phyloP scores from a whole-genome alignment of 2,113 vertebrate species.

The Labeo catla region DNA sequence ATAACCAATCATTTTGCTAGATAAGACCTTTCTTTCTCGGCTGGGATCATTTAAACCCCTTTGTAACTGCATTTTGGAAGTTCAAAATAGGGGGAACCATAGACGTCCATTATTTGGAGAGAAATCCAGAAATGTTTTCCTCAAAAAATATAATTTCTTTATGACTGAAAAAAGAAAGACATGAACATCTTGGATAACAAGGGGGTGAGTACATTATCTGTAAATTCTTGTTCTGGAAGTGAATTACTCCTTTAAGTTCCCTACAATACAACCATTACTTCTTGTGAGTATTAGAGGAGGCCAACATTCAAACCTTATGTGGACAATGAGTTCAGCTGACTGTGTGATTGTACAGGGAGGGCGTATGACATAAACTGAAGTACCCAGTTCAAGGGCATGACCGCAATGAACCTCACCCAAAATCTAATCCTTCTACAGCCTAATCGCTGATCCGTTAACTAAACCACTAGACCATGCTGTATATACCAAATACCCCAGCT shows the following conservation, averaged over 20 bases:
- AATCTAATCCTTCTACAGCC: background rate
- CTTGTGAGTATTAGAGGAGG: conserved; percentile 2
- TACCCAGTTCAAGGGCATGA: conserved; percentile 2
- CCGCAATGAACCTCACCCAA: background rate
- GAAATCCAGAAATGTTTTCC: no score
- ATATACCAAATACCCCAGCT: background rate
- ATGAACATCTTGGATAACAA: no score
- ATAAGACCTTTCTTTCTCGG: no score
- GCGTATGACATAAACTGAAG: background rate
- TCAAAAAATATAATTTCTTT: no score
- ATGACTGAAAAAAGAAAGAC: no score
- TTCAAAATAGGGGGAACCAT: no score
- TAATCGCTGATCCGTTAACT: conserved; percentile 20
- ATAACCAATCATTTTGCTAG: no score
- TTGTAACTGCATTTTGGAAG: no score
- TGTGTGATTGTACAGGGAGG: background rate
- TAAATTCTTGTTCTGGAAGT: no score
- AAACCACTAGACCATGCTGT: background rate
- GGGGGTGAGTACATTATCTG: no score
- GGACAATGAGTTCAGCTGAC: conserved; percentile 36
- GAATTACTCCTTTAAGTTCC: background rate
- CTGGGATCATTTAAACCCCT: no score
- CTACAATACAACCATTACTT: background rate
- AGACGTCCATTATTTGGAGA: no score
- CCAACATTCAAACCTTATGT: conserved; percentile 38